A percentile compares a stretch with the other conserved stretches of the same genome.
These are phyloP conservation scores for Troilus luridus DNA, from an alignment of 2,888 invertebrate genomes.

Conservation along the genomic window DNA sequence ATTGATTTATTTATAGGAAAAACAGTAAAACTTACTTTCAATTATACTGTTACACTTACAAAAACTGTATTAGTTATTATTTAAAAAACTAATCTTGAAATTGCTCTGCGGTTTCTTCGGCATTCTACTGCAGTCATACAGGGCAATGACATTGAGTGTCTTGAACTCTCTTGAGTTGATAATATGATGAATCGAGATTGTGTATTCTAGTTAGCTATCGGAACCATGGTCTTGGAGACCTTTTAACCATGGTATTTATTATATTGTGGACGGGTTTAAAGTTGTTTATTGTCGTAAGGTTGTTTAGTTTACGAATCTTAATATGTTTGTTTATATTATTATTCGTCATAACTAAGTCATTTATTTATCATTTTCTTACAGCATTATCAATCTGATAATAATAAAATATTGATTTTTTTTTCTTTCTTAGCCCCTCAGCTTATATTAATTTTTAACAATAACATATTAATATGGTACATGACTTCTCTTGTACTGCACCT, in stretches of 20 bases:
- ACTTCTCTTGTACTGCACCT: too few relatives aligned
- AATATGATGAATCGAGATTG: background rate
- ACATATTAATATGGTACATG: too few relatives aligned
- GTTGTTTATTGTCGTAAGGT: background rate
- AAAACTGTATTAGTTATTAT: background rate
- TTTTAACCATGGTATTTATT: background rate
- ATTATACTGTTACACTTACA: background rate
- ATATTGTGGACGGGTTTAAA: background rate
- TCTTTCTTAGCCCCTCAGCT: too few relatives aligned
- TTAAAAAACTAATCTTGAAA: background rate
- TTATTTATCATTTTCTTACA: background rate
- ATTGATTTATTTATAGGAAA: too few relatives aligned
- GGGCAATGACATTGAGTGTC: constrained; percentile 20
- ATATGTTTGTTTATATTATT: background rate
- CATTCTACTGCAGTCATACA: background rate
- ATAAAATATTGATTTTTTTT: too few relatives aligned
- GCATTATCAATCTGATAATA: background rate
- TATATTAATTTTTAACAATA: too few relatives aligned
- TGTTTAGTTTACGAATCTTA: background rate
- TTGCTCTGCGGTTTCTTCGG: background rate
- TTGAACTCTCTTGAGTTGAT: background rate
- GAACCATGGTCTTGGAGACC: background rate
- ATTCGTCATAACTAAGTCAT: background rate
- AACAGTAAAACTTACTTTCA: background rate
- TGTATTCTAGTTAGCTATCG: background rate